These are phyloP conservation scores for Acanthurus tractus DNA, from an alignment of 2,797 vertebrate species.

Conservation along the genomic window DNA sequence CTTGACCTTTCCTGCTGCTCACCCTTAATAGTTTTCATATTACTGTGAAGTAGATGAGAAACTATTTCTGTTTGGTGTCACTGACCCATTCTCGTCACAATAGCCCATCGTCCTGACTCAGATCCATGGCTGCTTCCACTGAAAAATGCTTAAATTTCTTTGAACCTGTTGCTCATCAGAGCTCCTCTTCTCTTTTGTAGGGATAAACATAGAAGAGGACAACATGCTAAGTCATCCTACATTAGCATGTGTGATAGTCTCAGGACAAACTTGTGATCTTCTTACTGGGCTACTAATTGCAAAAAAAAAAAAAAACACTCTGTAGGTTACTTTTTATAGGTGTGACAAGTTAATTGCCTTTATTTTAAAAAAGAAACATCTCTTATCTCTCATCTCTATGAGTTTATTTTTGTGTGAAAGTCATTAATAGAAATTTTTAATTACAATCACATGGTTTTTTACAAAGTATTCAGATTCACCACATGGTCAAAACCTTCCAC, in stretches of 20 bases:
- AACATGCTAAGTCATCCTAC: neutral
- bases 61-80: conserved; percentile 31
- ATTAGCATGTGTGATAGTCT: neutral
- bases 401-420: neutral
- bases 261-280: neutral
- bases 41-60: conserved; percentile 25
- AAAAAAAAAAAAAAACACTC: neutral
- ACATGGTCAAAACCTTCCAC: neutral
- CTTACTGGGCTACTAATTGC: neutral
- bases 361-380: neutral
- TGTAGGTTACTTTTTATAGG: neutral
- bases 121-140: conserved; percentile 37
- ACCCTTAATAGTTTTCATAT: conserved; percentile 18
- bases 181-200: neutral
- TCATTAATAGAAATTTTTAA: neutral
- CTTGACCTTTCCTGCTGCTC: conserved; percentile 32
- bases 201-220: neutral
- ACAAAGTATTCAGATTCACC: neutral
- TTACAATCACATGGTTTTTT: neutral
- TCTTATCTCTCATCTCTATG: too few species aligned
- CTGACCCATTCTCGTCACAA: conserved; percentile 26
- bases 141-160: conserved; percentile 46
- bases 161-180: conserved; percentile 18
- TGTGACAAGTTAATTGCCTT: neutral
- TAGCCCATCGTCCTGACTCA: conserved; percentile 7